Evolutionary conservation across 2,113 vertebrate species (phyloP).

Genomic region (Corythornis vintsioides): DNA sequence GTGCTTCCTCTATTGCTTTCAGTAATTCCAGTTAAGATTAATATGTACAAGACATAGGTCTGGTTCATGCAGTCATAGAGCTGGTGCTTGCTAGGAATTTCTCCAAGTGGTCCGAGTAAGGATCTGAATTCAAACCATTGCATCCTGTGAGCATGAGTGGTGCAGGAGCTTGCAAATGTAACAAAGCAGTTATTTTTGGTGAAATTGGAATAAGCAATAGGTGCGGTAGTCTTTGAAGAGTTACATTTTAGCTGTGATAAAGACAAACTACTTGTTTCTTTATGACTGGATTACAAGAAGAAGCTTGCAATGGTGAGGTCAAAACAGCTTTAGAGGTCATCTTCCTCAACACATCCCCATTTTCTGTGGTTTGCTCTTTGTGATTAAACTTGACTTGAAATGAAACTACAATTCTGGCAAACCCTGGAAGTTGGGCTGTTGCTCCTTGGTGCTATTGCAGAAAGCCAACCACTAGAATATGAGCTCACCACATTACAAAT

Average conservation of each 20-base stretch:
- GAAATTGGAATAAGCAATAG: neutral
- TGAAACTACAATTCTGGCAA: neutral
- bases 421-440: neutral
- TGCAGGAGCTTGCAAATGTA: neutral
- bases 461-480: neutral
- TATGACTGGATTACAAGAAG: neutral
- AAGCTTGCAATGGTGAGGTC: neutral
- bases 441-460: neutral
- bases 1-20: neutral
- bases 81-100: neutral
- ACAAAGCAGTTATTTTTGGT: neutral
- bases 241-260: neutral
- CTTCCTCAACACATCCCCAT: neutral
- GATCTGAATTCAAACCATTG: neutral
- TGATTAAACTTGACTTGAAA: neutral
- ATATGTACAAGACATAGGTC: neutral
- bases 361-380: neutral
- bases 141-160: neutral
- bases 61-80: neutral
- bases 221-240: neutral
- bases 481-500: neutral
- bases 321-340: neutral
- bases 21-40: neutral
- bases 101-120: neutral
- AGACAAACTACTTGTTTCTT: neutral